Conservation (phyloP, 2,113 vertebrate species). For the Podilymbus podiceps region DNA sequence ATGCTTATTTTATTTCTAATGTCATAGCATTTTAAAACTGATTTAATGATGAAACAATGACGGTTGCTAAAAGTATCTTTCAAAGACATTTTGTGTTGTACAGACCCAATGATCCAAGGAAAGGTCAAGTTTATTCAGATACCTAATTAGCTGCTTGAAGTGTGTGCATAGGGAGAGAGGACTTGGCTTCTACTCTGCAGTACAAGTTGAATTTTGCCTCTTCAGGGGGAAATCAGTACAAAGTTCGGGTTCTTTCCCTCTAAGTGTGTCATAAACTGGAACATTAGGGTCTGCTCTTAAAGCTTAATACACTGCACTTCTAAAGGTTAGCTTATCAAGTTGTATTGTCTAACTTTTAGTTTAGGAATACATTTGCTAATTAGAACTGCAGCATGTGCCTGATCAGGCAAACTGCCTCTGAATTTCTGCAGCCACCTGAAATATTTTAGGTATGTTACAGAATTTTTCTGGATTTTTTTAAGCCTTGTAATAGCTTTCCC, state of each 20-base stretch:
- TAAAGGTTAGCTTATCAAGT: too few relatives aligned
- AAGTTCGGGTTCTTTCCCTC: not conserved
- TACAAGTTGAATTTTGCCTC: not conserved
- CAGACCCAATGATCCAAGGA: not conserved
- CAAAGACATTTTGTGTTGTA: not conserved
- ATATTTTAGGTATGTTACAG: not conserved
- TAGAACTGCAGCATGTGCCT: not conserved
- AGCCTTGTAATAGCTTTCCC: not conserved
- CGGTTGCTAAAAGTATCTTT: not conserved
- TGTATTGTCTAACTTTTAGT: not conserved
- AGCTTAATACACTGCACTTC: not conserved
- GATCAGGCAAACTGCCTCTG: not conserved
- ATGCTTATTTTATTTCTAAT: not conserved
- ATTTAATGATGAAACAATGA: not conserved
- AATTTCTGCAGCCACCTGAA: not conserved
- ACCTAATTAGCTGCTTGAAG: not conserved
- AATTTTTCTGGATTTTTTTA: not conserved
- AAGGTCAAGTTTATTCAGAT: slow-evolving; percentile 2
- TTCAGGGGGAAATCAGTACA: not conserved
- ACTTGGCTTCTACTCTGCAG: not conserved
- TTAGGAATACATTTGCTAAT: not conserved
- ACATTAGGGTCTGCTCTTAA: not conserved
- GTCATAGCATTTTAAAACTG: not conserved
- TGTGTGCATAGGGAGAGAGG: not conserved
- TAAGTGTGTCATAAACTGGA: not conserved